Percentiles rank a stretch among this genome's conserved stretches.
Conservation (phyloP, 2,888 invertebrate species). For the Stratiomys singularior region DNA sequence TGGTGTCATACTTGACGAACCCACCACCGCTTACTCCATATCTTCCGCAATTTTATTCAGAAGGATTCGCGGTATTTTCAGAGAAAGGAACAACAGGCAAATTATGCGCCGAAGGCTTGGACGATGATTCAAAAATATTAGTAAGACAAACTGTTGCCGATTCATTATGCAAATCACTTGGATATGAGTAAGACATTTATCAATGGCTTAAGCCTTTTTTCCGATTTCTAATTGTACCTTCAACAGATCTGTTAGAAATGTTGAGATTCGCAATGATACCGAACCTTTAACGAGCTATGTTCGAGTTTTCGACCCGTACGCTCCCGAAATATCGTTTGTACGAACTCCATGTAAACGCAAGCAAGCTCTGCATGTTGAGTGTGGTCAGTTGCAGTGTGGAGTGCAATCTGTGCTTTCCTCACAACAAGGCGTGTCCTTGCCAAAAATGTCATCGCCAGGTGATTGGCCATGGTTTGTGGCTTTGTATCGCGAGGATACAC, state of each 20-base stretch:
- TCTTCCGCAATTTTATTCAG: conserved; percentile 74
- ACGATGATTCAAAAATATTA: conserved; percentile 68
- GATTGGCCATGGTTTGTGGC: conserved; percentile 96
- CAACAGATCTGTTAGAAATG: conserved; percentile 74
- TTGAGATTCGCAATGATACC: conserved; percentile 73
- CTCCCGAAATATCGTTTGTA: conserved; percentile 83
- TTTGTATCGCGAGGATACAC: conserved; percentile 82
- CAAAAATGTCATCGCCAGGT: conserved; percentile 80
- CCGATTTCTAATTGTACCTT: background rate
- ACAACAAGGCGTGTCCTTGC: conserved; percentile 66
- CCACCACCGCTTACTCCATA: conserved; percentile 76
- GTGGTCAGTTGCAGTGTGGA: conserved; percentile 81
- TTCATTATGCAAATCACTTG: conserved; percentile 80
- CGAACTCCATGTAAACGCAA: conserved; percentile 79
- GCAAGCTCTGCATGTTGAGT: conserved; percentile 82
- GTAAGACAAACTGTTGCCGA: conserved; percentile 75
- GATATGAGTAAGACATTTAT: conserved; percentile 73
- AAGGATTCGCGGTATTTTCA: conserved; percentile 87
- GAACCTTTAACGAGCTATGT: conserved; percentile 76
- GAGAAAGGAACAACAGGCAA: conserved; percentile 85
- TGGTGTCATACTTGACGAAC: conserved; percentile 72
- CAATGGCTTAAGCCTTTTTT: background rate
- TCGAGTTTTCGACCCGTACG: conserved; percentile 82
- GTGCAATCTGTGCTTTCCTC: conserved; percentile 69
- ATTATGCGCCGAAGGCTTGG: conserved; percentile 82